Percentiles rank a stretch among this genome's conserved stretches.
Conservation (phyloP, 2,797 vertebrate species). For the Malurus leucopterus region DNA sequence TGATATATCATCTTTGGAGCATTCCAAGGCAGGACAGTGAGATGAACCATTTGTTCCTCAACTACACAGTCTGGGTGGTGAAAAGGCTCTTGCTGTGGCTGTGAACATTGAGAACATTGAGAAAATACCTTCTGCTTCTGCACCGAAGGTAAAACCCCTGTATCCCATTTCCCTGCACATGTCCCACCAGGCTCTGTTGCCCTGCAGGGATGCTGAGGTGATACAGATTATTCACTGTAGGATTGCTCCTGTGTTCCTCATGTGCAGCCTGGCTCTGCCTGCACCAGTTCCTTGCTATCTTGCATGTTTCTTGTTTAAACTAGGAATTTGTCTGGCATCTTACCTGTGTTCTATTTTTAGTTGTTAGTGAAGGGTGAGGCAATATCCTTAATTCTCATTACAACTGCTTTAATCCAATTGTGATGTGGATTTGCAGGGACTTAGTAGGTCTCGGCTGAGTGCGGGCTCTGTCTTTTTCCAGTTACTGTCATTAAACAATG, state of each 20-base stretch:
- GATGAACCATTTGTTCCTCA: slow-evolving; percentile 32
- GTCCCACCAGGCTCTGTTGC: neutral
- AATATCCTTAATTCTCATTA: slow-evolving; percentile 23
- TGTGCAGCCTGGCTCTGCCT: neutral
- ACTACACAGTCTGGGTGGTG: neutral
- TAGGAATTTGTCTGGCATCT: neutral
- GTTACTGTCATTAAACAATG: neutral
- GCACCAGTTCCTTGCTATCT: neutral
- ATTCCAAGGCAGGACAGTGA: slow-evolving; percentile 14
- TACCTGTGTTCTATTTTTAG: slow-evolving; percentile 41
- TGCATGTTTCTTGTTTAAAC: neutral
- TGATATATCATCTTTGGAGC: slow-evolving; percentile 41
- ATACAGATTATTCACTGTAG: neutral
- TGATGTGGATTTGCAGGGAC: slow-evolving; percentile 32
- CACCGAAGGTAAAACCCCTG: neutral
- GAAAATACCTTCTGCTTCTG: neutral
- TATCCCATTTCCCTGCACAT: neutral
- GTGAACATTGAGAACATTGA: too few species aligned
- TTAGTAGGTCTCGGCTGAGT: slow-evolving; percentile 2
- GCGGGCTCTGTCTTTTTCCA: neutral
- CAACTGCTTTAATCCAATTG: slow-evolving; percentile 58
- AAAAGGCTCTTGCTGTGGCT: neutral
- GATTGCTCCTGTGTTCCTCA: neutral
- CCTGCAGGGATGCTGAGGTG: neutral
- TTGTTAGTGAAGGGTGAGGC: slow-evolving; percentile 28